Evolutionary conservation across 2,888 invertebrate species (phyloP).

Genomic region (Drosophila paranaensis): DNA sequence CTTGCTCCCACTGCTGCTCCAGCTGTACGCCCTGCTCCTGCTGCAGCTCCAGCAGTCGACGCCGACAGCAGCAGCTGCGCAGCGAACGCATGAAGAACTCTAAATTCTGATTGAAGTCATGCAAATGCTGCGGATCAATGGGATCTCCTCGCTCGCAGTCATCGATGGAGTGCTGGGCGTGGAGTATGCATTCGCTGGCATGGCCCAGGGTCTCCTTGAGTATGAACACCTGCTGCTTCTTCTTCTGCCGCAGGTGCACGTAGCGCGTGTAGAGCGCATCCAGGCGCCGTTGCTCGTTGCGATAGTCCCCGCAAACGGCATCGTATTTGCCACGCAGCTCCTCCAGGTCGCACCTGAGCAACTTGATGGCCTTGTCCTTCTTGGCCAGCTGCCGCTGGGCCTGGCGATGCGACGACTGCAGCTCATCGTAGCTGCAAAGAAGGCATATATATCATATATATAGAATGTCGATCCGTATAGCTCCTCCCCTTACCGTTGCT

Average conservation of each 20-base stretch:
- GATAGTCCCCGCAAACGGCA: slow-evolving; percentile 71
- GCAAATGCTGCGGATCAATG: slow-evolving; percentile 33
- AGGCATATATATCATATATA: too few relatives aligned
- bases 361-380: slow-evolving; percentile 73
- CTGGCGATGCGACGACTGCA: slow-evolving; percentile 74
- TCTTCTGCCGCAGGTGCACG: slow-evolving; percentile 73
- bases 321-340: slow-evolving; percentile 74
- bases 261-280: slow-evolving; percentile 74
- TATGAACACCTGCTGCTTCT: slow-evolving; percentile 74
- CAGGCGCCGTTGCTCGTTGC: slow-evolving; percentile 67
- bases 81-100: slow-evolving; percentile 69
- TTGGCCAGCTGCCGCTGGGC: slow-evolving; percentile 77
- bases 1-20: neutral
- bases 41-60: slow-evolving; percentile 32
- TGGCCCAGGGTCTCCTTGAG: slow-evolving; percentile 70
- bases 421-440: slow-evolving; percentile 76
- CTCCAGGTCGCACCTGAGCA: slow-evolving; percentile 72
- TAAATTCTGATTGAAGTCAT: slow-evolving; percentile 68
- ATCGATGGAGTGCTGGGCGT: slow-evolving; percentile 65
- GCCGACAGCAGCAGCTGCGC: slow-evolving; percentile 55
- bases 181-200: slow-evolving; percentile 73
- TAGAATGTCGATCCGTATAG: too few relatives aligned
- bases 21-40: slow-evolving; percentile 14
- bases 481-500: slow-evolving; percentile 69
- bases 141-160: slow-evolving; percentile 21